These are phyloP conservation scores for Apoderus coryli DNA, from an alignment of 2,888 invertebrate genomes.

Conservation along the genomic window DNA sequence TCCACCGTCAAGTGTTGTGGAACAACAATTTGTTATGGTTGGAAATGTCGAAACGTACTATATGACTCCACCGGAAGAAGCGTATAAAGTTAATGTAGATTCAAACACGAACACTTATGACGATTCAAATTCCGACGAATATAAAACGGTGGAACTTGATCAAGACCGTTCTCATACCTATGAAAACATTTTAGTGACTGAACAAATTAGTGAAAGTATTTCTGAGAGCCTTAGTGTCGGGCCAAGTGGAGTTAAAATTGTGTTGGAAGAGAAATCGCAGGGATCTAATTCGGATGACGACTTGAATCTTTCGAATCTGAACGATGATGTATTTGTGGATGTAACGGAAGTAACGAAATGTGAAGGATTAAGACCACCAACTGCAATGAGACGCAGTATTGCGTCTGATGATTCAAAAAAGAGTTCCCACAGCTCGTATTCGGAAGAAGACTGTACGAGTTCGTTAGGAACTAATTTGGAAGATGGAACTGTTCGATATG, in stretches of 20 bases:
- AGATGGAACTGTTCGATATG: slow-evolving; percentile 70
- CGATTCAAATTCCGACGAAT: slow-evolving; percentile 51
- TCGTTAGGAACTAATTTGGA: slow-evolving; percentile 59
- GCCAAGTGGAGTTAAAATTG: slow-evolving; percentile 30
- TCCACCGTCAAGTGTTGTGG: slow-evolving; percentile 56
- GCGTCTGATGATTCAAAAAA: slow-evolving; percentile 31
- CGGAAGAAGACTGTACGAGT: slow-evolving; percentile 51
- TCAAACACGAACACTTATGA: slow-evolving; percentile 41
- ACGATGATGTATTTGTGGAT: slow-evolving; percentile 34
- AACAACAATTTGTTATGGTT: slow-evolving; percentile 54
- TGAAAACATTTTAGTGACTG: slow-evolving; percentile 28
- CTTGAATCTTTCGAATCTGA: slow-evolving; percentile 31
- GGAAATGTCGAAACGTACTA: slow-evolving; percentile 72
- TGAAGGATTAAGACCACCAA: slow-evolving; percentile 29
- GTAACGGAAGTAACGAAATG: slow-evolving; percentile 21
- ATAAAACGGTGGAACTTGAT: slow-evolving; percentile 45
- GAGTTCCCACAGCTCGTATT: slow-evolving; percentile 50
- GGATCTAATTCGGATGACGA: slow-evolving; percentile 37
- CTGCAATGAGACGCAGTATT: slow-evolving; percentile 30
- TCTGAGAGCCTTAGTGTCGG: slow-evolving; percentile 30
- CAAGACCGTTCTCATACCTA: slow-evolving; percentile 30
- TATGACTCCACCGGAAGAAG: slow-evolving; percentile 63
- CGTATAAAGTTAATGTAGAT: slow-evolving; percentile 61
- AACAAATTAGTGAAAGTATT: slow-evolving; percentile 28
- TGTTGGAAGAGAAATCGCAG: slow-evolving; percentile 27